Base-by-base conservation (phyloP, 2,888 invertebrate genomes). In the Eristalis intricaria region DNA sequence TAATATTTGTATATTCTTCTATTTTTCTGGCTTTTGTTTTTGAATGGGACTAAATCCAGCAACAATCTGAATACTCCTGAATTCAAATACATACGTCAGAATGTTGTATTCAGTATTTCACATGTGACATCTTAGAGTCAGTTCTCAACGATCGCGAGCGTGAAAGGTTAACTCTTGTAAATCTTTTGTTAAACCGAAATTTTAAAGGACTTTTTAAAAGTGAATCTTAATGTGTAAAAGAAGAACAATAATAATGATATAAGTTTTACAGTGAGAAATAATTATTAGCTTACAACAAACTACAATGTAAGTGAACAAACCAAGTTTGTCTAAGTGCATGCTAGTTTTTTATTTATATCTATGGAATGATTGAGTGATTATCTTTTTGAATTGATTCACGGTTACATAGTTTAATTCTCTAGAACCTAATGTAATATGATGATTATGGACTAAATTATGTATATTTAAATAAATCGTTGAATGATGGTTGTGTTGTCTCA, bases 81-180 rank as follows among this genome's bases (percentile, higher is more conserved):
- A 64, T n/a, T n/a, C 32, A 26, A n/a, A 2, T 19, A 58, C 38
- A 2, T 19, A 58, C 38, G 2, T 5, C 23, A 32, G n/a, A 3
- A 13, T 19, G 5, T 61, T n/a, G 40, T 15, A 13, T 19, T 40
- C 61, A 5, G 23, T 10, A 8, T 35, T 70, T 32, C 56, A 26
- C 66, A 43, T 29, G 50, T 56, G 66, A 75, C 40, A 58, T 19
- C 10, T 58, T 40, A 3, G 15, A 58, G 1, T 58, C 40, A 76
- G 60, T 74, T 65, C 38, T n/a, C 1, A n/a, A 0, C 66, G 66
- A 66, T 32, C 58, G 32, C 40, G 66, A 23, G 10, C 13, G 60
- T 68, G 68, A 68, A 68, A 60, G 60, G 76, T 66, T 58, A 22
- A 38, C 29, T 7, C 50, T 43, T 50, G n/a, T 50, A 7, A 19